Evolutionary conservation across 2,888 invertebrate species (phyloP).

Genomic region (Clusia tigrina): DNA sequence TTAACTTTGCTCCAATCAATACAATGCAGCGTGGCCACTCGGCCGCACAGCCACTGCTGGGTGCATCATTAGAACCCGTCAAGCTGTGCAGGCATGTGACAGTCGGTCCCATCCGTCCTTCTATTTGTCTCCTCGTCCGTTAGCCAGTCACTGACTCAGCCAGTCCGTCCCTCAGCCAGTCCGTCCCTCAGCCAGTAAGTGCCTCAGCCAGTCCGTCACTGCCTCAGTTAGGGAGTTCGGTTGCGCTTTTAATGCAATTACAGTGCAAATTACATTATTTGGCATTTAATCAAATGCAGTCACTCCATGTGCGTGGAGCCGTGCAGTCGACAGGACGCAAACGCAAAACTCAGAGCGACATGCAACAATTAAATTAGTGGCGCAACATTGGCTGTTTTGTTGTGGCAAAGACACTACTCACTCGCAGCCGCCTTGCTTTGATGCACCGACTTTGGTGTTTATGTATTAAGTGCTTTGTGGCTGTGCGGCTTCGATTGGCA

Average conservation of each 20-base stretch:
- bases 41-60: neutral
- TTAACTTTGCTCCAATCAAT: neutral
- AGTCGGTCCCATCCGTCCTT: too few relatives aligned
- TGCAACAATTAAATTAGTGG: conserved; percentile 9
- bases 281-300: conserved; percentile 9
- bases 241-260: conserved; percentile 46
- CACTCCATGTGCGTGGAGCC: too few relatives aligned
- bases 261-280: conserved; percentile 41
- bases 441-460: neutral
- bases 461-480: conserved; percentile 4
- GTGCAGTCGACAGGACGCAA: neutral
- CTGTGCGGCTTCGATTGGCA: conserved; percentile 7
- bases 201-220: neutral
- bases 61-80: neutral
- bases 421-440: too few relatives aligned
- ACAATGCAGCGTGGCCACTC: neutral
- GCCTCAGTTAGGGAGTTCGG: neutral
- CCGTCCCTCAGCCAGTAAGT: too few relatives aligned
- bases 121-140: too few relatives aligned
- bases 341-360: conserved; percentile 8
- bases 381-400: neutral
- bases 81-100: neutral
- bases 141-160: too few relatives aligned
- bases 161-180: too few relatives aligned
- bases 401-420: too few relatives aligned